Conservation (phyloP, 2,113 vertebrate species). For the Zapus hudsonius region DNA sequence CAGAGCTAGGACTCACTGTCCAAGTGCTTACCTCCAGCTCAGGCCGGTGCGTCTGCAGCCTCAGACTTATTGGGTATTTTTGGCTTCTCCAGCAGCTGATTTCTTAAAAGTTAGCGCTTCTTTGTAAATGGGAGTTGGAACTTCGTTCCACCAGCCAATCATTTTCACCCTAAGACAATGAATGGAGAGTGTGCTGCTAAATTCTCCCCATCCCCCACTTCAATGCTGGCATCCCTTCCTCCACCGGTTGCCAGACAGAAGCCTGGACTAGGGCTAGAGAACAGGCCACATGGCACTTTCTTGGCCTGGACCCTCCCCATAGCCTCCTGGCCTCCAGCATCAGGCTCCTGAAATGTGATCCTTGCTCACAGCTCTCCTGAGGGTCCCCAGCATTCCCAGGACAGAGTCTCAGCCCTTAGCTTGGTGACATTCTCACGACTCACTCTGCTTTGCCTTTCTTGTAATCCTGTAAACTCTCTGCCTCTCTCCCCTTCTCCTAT, state of each 20-base stretch:
- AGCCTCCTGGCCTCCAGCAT: not conserved
- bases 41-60: accelerated
- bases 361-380: not conserved
- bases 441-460: not conserved
- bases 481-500: too few species aligned
- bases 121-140: not conserved
- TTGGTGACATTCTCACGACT: not conserved
- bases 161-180: conserved; percentile 23
- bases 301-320: not conserved
- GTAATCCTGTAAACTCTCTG: not conserved
- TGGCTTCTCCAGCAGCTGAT: not conserved
- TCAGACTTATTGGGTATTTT: not conserved
- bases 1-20: not conserved
- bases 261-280: not conserved
- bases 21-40: not conserved
- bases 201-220: not conserved
- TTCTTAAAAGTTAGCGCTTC: not conserved
- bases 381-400: not conserved
- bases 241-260: not conserved
- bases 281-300: not conserved
- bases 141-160: not conserved
- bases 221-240: accelerated
- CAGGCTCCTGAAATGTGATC: not conserved
- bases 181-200: not conserved
- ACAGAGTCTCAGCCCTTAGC: not conserved